These are phyloP conservation scores for Diplazon laetatorius DNA, from an alignment of 2,888 invertebrate genomes.

Conservation along the genomic window DNA sequence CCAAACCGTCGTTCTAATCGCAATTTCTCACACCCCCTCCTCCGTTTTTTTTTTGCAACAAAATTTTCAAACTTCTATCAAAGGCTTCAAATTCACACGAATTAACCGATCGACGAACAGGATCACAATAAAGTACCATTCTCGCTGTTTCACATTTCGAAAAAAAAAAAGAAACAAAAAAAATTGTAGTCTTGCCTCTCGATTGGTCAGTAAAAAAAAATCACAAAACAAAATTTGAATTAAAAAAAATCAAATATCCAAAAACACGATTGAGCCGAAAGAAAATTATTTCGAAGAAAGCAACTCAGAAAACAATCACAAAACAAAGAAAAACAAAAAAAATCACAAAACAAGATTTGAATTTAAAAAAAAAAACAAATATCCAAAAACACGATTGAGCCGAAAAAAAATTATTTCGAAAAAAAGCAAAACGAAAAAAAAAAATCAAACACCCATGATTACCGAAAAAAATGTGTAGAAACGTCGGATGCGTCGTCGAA, in stretches of 20 bases:
- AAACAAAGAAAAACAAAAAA: not conserved
- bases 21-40: not conserved
- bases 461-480: constrained; percentile 1
- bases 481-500: constrained; percentile 2
- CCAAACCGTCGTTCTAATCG: constrained; percentile 12
- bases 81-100: not conserved
- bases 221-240: not conserved
- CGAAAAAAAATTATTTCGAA: no score
- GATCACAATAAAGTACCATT: not conserved
- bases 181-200: constrained; percentile 10
- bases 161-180: not conserved
- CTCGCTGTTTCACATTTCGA: not conserved
- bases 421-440: not conserved
- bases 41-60: not conserved
- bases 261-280: no score
- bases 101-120: not conserved
- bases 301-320: no score
- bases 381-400: no score
- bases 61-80: constrained; percentile 29
- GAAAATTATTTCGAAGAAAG: not conserved
- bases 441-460: not conserved
- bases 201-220: not conserved
- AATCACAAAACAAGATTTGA: not conserved
- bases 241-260: not conserved
- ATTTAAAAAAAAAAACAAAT: no score